Evolutionary conservation across 2,113 vertebrate species (phyloP).

Genomic region (Monopterus albus): DNA sequence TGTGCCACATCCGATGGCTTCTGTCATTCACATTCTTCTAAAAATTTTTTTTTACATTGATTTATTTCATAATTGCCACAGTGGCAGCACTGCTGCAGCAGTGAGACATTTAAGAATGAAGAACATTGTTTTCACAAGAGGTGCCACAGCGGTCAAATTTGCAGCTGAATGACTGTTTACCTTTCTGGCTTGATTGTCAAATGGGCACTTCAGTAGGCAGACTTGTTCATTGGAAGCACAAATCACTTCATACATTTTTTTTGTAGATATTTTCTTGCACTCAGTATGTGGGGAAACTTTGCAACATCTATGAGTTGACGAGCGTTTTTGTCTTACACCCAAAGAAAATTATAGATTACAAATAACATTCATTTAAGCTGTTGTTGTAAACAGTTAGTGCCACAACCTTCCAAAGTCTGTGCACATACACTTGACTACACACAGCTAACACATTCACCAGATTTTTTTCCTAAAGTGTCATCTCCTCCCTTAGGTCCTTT

Average conservation of each 20-base stretch:
- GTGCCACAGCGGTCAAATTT: conserved; percentile 9
- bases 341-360: not conserved
- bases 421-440: not conserved
- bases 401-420: not conserved
- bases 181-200: not conserved
- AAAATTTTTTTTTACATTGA: conserved; percentile 3
- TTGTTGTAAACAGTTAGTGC: not conserved
- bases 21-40: not conserved
- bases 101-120: conserved; percentile 20
- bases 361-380: not conserved
- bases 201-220: not conserved
- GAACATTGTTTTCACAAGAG: conserved; percentile 15
- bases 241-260: too few species aligned
- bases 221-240: too few species aligned
- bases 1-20: too few species aligned
- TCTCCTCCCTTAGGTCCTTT: not conserved
- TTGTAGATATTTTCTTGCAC: not conserved
- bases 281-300: not conserved
- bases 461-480: not conserved
- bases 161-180: not conserved
- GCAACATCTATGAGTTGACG: not conserved
- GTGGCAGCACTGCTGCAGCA: conserved; percentile 2
- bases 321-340: not conserved
- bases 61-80: conserved; percentile 23
- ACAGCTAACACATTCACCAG: not conserved